phyloP scores from a whole-genome alignment of 2,113 vertebrate genomes.

The Alosa alosa region DNA sequence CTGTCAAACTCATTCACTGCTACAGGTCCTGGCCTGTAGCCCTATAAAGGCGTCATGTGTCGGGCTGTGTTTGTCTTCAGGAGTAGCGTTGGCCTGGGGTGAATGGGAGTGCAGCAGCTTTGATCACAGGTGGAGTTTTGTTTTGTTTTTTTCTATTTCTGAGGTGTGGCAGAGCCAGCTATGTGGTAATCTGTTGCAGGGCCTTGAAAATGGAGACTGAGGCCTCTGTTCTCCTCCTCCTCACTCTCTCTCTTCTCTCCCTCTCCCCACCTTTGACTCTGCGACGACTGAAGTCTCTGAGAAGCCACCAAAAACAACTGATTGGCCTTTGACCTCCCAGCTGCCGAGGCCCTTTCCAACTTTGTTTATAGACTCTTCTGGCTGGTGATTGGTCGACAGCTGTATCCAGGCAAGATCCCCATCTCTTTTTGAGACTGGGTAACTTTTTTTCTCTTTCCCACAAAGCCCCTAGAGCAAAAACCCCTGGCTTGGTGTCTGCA shows the following conservation, averaged over 20 bases:
- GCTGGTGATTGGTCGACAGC: slow-evolving; percentile 38
- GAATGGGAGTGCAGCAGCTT: background rate
- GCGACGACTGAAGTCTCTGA: background rate
- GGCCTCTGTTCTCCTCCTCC: background rate
- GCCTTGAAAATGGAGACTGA: background rate
- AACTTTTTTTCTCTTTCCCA: slow-evolving; percentile 9
- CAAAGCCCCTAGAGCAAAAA: slow-evolving; percentile 10
- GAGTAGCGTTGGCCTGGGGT: background rate
- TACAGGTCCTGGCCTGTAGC: background rate
- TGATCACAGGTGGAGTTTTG: slow-evolving; percentile 6
- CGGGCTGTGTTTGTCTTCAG: background rate
- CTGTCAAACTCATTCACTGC: background rate
- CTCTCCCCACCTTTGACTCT: background rate
- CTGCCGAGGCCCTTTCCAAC: slow-evolving; percentile 35
- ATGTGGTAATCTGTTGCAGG: slow-evolving; percentile 2
- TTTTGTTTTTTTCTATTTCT: background rate
- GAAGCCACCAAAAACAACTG: background rate
- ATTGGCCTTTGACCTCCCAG: slow-evolving; percentile 43
- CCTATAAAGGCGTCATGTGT: background rate
- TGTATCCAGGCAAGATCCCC: slow-evolving; percentile 42
- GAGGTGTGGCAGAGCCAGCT: slow-evolving; percentile 8
- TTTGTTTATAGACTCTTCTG: slow-evolving; percentile 32
- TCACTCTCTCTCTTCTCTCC: background rate
- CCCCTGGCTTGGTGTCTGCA: background rate
- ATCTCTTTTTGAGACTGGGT: background rate